Evolutionary conservation across 1,140 invertebrate species (phyloP).

Genomic region (Temnothorax longispinosus): DNA sequence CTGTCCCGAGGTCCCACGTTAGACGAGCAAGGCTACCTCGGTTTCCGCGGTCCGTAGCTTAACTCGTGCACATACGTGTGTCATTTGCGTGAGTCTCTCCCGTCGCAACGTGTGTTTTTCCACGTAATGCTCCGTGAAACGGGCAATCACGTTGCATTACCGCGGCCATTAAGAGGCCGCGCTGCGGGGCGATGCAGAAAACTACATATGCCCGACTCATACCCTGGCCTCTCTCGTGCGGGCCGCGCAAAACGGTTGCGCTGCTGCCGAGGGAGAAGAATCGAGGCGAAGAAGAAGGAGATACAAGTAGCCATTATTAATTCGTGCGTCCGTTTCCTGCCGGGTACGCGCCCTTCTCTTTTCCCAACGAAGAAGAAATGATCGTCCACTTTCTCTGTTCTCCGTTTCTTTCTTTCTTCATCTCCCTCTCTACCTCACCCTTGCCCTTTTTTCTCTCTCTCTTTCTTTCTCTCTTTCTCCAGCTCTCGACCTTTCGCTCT

Average conservation of each 20-base stretch:
- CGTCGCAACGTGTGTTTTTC: conserved; percentile 72
- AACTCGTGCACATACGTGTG: conserved; percentile 62
- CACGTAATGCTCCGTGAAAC: conserved; percentile 78
- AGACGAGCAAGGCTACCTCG: conserved; percentile 7
- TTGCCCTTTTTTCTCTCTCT: neutral
- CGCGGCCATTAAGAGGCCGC: conserved; percentile 66
- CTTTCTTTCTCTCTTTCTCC: neutral
- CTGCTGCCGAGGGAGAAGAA: conserved; percentile 44
- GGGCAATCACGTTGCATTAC: conserved; percentile 76
- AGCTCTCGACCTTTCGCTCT: conserved; percentile 18
- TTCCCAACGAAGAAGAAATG: conserved; percentile 36
- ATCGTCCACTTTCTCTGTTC: neutral
- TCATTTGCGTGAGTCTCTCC: conserved; percentile 65
- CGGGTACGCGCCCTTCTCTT: conserved; percentile 36
- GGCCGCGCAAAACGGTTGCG: conserved; percentile 44
- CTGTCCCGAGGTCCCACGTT: conserved; percentile 28
- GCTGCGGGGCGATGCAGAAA: conserved; percentile 68
- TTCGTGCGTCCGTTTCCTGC: conserved; percentile 55
- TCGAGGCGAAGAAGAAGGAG: conserved; percentile 30
- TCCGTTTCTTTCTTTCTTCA: neutral
- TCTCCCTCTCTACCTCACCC: neutral
- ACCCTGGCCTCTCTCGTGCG: conserved; percentile 18
- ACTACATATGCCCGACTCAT: conserved; percentile 45
- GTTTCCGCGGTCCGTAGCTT: conserved; percentile 35
- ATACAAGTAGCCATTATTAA: conserved; percentile 59